These are phyloP conservation scores for Lycopodina hypogea DNA, from an alignment of 37 sponge, comb jelly and placozoan species.

Conservation along the genomic window DNA sequence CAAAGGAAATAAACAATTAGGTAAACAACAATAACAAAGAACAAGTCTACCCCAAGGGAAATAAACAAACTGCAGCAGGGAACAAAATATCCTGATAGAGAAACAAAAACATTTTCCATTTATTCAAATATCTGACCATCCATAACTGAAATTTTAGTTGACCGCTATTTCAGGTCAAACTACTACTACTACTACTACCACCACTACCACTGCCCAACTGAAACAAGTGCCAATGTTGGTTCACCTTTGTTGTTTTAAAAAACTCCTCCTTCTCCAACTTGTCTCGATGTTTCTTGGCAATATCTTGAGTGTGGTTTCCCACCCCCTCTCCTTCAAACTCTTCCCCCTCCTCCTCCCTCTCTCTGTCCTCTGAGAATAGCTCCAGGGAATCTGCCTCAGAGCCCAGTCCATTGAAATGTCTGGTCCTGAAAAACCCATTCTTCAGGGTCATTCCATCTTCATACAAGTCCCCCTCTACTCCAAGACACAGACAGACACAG, in stretches of 20 bases:
- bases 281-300: conserved; percentile 53
- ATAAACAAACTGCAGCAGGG: too few relatives aligned
- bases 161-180: too few relatives aligned
- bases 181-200: too few relatives aligned
- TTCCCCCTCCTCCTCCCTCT: conserved; percentile 27
- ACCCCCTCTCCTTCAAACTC: conserved; percentile 31
- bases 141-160: too few relatives aligned
- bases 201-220: too few relatives aligned
- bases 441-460: conserved; percentile 80
- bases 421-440: conserved; percentile 84
- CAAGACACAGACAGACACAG: background rate
- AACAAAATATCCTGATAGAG: too few relatives aligned
- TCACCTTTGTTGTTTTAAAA: conserved; percentile 54
- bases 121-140: too few relatives aligned
- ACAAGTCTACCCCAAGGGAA: too few relatives aligned
- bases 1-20: too few relatives aligned
- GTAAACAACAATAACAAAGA: too few relatives aligned
- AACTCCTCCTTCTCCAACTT: conserved; percentile 81
- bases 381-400: conserved; percentile 79
- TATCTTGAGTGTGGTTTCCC: conserved; percentile 35
- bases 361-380: conserved; percentile 61
- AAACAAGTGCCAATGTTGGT: too few relatives aligned
- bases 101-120: too few relatives aligned
- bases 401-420: conserved; percentile 51
- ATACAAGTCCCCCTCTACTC: conserved; percentile 72